These are phyloP conservation scores for Theonella swinhoei DNA, from an alignment of 37 sponge, comb jelly and placozoan species.

Conservation along the genomic window DNA sequence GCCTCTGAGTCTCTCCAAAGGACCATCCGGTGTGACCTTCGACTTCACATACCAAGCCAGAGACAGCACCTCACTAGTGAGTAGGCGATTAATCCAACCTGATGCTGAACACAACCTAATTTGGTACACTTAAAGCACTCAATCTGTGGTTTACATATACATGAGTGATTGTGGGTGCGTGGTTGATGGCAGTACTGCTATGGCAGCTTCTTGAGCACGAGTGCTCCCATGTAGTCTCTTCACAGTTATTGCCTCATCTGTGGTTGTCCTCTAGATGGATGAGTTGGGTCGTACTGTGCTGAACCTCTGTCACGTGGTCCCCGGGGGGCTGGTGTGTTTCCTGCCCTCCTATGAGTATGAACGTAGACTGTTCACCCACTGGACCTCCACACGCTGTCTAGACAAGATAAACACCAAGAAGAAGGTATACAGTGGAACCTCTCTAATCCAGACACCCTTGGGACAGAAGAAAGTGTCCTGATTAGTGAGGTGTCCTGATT, in stretches of 20 bases:
- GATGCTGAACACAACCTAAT: background rate
- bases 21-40: constrained; percentile 80
- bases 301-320: constrained; percentile 80
- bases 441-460: too few species aligned
- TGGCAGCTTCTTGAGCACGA: background rate
- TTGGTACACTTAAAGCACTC: background rate
- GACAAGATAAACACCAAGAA: constrained; percentile 83
- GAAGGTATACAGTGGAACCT: too few species aligned
- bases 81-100: too few species aligned
- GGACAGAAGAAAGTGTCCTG: too few species aligned
- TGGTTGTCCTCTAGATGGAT: constrained; percentile 58
- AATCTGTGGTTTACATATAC: too few species aligned
- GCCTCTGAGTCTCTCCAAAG: constrained; percentile 79
- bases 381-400: constrained; percentile 72
- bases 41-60: constrained; percentile 91
- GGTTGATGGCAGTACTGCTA: too few species aligned
- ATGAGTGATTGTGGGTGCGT: too few species aligned
- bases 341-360: constrained; percentile 97
- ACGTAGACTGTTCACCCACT: constrained; percentile 58
- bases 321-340: constrained; percentile 97
- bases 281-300: constrained; percentile 79
- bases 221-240: too few species aligned
- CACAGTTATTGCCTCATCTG: too few species aligned
- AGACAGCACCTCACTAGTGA: constrained; percentile 40
- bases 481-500: too few species aligned